Evolutionary conservation across 2,113 vertebrate species (phyloP).

Genomic region (Telmatochromis sp.): DNA sequence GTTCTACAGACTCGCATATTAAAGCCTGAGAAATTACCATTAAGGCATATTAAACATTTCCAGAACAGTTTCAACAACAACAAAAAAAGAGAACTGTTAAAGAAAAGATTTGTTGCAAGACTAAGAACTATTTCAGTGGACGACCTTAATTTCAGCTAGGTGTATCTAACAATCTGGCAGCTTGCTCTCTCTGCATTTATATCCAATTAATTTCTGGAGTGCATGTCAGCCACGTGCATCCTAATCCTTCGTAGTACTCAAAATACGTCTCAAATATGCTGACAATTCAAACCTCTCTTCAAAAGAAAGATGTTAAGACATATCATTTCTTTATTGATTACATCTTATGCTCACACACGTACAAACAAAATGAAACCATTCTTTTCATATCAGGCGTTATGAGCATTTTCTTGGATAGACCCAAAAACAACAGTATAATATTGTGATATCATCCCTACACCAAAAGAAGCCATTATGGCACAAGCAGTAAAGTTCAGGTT

Average conservation of each 20-base stretch:
- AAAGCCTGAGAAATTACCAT: neutral
- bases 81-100: neutral
- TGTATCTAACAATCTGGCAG: neutral
- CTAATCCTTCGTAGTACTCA: neutral
- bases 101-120: neutral
- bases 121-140: neutral
- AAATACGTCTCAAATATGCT: neutral
- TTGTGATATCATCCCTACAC: neutral
- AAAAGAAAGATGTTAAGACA: neutral
- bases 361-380: neutral
- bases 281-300: neutral
- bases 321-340: slow-evolving; percentile 32
- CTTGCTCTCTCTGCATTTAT: neutral
- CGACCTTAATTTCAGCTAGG: accelerated
- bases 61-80: neutral
- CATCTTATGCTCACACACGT: neutral
- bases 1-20: neutral
- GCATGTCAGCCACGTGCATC: neutral
- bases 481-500: neutral
- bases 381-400: neutral
- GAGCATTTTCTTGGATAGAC: neutral
- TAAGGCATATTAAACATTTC: neutral
- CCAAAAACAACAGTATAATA: neutral
- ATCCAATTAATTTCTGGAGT: neutral
- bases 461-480: neutral